Base-by-base conservation (phyloP, 2,888 invertebrate species). In the Rhopalosiphum nymphaeae region DNA sequence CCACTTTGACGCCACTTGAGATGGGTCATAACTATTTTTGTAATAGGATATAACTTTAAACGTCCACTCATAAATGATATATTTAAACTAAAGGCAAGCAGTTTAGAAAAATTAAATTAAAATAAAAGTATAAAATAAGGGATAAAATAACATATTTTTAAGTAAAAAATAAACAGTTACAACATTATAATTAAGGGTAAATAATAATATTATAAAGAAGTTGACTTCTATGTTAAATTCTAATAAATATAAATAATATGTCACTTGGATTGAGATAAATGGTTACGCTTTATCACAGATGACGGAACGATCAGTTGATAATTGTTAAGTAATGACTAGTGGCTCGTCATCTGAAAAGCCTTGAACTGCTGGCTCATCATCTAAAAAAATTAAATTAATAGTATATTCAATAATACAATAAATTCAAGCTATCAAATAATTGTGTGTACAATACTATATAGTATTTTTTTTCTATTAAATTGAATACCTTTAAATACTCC, bases 321-420 rank as follows among this genome's bases (percentile, higher is more conserved):
- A 90, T 61, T 61, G 95, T 97, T 97, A 98, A 95, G 98, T 98
- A 96, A 98, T 98, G 95, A 99, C 98, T 95, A 99, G 96, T 94
- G 98, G 99, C 96, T 99, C 99, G 96, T 99, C 99, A 96, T 99
- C 99, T 0, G 98, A 98, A 96, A 99, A 99, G 56, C 98, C 98
- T 96, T 95, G 97, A 95, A 98, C 98, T 95, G 98, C 98, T 78
- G 98, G 98, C 95, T 98, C 97, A 95, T 98, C 98, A 95, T 98
- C 98, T 95, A 98, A 98, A 95, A 95, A 98, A 95, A 84, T n/a
- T 56, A 67, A 46, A 57, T 86, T 49, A 49, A 49, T 49, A 88
- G 56, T 67, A 36, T 61, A 11, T 29, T 13, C 67, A 36, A 36
- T 89, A n/a, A 56, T 25, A 13, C 42, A 57, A 89, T 42, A 29